Percentiles rank a stretch among this genome's conserved stretches.
phyloP scores from a whole-genome alignment of 2,113 vertebrate genomes.

The Apus apus region DNA sequence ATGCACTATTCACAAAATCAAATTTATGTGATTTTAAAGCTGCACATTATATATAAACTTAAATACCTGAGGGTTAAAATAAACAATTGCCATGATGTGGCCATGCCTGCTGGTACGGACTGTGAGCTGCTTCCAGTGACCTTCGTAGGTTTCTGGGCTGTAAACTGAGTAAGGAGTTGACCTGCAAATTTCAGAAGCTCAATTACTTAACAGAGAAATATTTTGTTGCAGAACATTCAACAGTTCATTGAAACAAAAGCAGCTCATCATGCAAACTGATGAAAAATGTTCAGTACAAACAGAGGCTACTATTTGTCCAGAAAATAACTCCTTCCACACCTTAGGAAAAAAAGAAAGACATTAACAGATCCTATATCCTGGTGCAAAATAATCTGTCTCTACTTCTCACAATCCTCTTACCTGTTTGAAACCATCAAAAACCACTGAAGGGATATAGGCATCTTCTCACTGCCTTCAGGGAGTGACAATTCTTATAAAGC shows the following conservation, averaged over 20 bases:
- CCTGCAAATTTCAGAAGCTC: slow-evolving; percentile 70
- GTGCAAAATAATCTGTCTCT: background rate
- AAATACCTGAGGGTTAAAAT: slow-evolving; percentile 94
- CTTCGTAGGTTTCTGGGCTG: slow-evolving; percentile 91
- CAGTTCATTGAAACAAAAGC: background rate
- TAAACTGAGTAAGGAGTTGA: slow-evolving; percentile 89
- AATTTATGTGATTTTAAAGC: background rate
- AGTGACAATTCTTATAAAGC: background rate
- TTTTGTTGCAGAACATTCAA: background rate
- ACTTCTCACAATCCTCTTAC: background rate
- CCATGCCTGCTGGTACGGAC: slow-evolving; percentile 86
- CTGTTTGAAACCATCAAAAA: background rate
- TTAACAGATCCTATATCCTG: background rate
- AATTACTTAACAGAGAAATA: background rate
- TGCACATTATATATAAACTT: background rate
- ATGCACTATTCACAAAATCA: background rate
- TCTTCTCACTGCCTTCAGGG: background rate
- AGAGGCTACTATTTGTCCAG: background rate
- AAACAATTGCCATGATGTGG: slow-evolving; percentile 90
- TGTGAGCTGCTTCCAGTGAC: slow-evolving; percentile 96
- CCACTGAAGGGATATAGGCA: background rate
- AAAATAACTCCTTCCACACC: background rate
- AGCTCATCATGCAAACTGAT: background rate
- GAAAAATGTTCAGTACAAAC: background rate
- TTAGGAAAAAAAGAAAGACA: background rate